Base-by-base conservation (phyloP, 2,797 vertebrate species). In the Propithecus perrieri region DNA sequence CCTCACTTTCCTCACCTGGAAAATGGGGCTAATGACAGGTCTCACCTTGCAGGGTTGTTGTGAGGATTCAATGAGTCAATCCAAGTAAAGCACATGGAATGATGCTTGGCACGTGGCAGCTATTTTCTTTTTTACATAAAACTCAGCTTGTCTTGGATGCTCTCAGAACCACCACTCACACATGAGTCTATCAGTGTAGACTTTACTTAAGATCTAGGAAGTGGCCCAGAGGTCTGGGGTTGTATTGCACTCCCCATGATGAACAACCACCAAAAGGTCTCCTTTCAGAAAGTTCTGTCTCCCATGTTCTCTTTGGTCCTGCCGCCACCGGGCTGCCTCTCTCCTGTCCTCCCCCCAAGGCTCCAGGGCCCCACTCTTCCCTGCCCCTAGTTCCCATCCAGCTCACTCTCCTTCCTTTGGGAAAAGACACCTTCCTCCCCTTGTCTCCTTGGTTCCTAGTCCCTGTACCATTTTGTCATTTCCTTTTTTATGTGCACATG, bases 401-500 rank as follows among this genome's bases (percentile, higher is more conserved):
- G 2, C 35, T 28, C 1, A 4, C 6, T 22, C n/a, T 14, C 38
- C n/a, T 35, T 71, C 10, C 8, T 5, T 5, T 4, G 3, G 48
- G 91, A 46, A 10, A 9, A 61, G 83, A 71, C 26, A 35, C 24
- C 18, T 79, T 78, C 65, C 6, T 24, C 18, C 61, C 30, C 72
- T 59, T 30, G 63, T 38, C 41, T 75, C 57, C 57, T n/a, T 43
- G 63, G 30, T 63, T 55, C 59, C 57, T 20, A 59, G 84, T 46
- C 48, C 41, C 41, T 28, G 46, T 14, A 22, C 50, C 63, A 15
- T 17, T 18, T 28, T 4, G 38, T 85, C 28, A 30, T 33, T 38
- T 43, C 17, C 26, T 81, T 84, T 59, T 74, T n/a, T 17, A 4
- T 48, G 24, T 50, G 53, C n/a, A 55, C 5, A 1, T 1, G 48